Base-by-base conservation (phyloP, 2,113 vertebrate genomes). In the Arenaria interpres region DNA sequence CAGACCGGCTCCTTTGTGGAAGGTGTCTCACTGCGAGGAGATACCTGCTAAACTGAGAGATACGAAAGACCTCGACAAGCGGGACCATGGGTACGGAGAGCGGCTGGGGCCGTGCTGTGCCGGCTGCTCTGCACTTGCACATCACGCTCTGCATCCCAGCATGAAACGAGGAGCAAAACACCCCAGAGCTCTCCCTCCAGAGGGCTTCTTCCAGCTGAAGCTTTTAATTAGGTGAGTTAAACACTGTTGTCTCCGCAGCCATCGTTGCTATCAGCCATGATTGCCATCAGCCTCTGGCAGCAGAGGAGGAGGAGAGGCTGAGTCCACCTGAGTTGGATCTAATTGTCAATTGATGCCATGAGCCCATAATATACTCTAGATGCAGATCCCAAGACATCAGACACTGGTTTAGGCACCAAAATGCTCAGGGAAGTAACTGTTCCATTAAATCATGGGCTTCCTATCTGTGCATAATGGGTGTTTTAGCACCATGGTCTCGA, bases 11-110 rank as follows among this genome's bases (percentile, higher is more conserved):
- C 63, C 88, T 79, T 90, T 82, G 33, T 33, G 54, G 89, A 92
- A 94, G 35, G 46, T 14, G 50, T 48, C 86, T 86, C 85, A 28
- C 37, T n/a, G 75, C 67, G 37, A 62, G 83, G 92, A 89, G 64
- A 18, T 51, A 94, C 68, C 92, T 95, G 94, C 57, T 85, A 28
- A 89, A 27, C 45, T 71, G 81, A 69, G 94, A 90, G 71, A 41
- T 10, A 60, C 75, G 62, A 10, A 93, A 43, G 90, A 83, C 78
- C 66, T 94, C 45, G 13, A 91, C 16, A 88, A 75, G 78, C 7
- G 10, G 51, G 81, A 28, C 5, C 37, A 4, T 2, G 3, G 5
- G 15, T 23, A 7, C 1, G 3, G 24, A 8, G 48, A 39, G 33
- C 5, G 62, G 75, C 19, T 33, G 60, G 62, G 93, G 53, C 14